These are phyloP conservation scores for Limnodromus scolopaceus DNA, from an alignment of 2,797 vertebrate species.

Conservation along the genomic window DNA sequence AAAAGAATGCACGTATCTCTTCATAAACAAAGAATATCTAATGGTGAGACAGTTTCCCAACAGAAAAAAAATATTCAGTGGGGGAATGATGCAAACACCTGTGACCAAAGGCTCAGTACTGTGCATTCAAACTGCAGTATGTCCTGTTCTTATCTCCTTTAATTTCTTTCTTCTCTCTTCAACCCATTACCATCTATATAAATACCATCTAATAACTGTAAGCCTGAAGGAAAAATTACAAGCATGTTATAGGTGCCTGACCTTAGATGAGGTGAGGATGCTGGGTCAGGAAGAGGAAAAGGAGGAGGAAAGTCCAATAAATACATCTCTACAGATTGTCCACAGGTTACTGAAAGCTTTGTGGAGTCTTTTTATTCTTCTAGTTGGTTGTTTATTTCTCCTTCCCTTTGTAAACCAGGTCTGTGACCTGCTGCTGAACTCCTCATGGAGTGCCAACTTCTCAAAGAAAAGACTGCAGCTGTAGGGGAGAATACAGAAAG, in stretches of 20 bases:
- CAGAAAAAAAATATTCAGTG: background rate
- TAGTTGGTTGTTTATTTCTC: background rate
- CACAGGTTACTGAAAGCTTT: background rate
- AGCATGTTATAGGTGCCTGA: background rate
- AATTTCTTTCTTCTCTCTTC: background rate
- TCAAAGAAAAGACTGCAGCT: slow-evolving; percentile 12
- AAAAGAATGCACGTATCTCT: background rate
- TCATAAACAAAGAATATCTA: background rate
- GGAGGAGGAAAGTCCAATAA: background rate
- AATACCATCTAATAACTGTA: background rate
- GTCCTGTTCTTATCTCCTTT: background rate
- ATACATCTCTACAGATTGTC: background rate
- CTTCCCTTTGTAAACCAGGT: slow-evolving; percentile 17
- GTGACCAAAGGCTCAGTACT: background rate
- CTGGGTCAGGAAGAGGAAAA: background rate
- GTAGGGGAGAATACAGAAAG: slow-evolving; percentile 1
- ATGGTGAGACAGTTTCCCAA: background rate
- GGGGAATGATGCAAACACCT: background rate
- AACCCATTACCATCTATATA: background rate
- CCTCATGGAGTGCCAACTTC: background rate
- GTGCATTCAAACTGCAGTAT: background rate
- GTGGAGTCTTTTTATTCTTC: background rate
- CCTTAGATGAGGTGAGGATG: background rate
- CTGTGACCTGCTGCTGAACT: slow-evolving; percentile 10
- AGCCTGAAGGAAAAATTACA: background rate